Evolutionary conservation across 2,113 vertebrate species (phyloP), one percentile per base, ranked within the genome.

Genomic region (Sorex fumeus): DNA sequence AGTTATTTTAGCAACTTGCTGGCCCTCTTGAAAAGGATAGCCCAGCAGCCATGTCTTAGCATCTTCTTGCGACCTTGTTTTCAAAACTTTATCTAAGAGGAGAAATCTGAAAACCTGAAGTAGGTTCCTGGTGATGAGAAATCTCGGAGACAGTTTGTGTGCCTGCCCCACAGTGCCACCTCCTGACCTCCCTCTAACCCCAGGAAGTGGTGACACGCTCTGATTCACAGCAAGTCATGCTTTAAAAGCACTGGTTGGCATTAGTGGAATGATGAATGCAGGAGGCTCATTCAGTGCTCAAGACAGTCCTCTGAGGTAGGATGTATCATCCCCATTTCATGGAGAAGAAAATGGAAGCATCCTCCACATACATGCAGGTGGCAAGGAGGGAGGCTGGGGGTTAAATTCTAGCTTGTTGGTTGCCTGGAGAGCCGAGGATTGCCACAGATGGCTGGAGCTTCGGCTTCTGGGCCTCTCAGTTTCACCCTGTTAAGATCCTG

Each of bases 341-440:
- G 57, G 57, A 62, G 28, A 90, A 67, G 64, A 53, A 74, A 69
- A 69, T 62, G 30, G 78, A 92, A 92, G 30, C 13, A 66, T 60
- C 57, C 19, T 34, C 72, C 30, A 21, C 40, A 47, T 13, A 21
- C 40, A 47, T 13, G 27, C 3, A 8, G 0, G 47, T 79, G 67
- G 32, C 77, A 67, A 72, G 27, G 16, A 66, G 43, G 53, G 32
- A 80, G 36, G 36, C 25, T 80, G 45, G 28, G 21, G 23, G 79
- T 71, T 71, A 18, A 40, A 11, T 50, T 84, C 47, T 34, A 6
- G 0, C 50, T 19, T 36, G 18, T 57, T 47, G 70, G 40, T 57
- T 72, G 10, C 23, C 2, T 57, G 69, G 40, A 19, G 16, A 34
- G 13, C 25, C 8, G 36, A 82, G n/a, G 6, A 27, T 76, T 91